phyloP scores from a whole-genome alignment of 2,113 vertebrate species.

The Podocnemis expansa region DNA sequence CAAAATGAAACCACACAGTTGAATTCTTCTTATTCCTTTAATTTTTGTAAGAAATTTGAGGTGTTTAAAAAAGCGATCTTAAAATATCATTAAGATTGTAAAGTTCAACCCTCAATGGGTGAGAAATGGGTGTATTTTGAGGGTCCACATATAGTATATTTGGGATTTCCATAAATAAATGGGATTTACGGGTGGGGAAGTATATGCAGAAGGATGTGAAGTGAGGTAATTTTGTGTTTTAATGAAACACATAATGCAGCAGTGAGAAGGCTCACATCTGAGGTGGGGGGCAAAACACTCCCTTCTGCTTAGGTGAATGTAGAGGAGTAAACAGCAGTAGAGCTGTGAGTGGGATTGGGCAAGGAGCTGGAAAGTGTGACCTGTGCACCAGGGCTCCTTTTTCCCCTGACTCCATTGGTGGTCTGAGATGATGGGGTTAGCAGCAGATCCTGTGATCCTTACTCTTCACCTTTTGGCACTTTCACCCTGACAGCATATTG shows the following conservation, averaged over 20 bases:
- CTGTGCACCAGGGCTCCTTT: not conserved
- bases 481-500: not conserved
- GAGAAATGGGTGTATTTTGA: not conserved
- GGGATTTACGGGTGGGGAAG: not conserved
- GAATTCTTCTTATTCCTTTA: too few relatives aligned
- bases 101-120: too few relatives aligned
- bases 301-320: not conserved
- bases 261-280: not conserved
- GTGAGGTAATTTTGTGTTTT: not conserved
- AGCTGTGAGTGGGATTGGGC: not conserved
- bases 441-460: not conserved
- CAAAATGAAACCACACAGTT: too few relatives aligned
- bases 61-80: too few relatives aligned
- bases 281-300: not conserved
- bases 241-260: not conserved
- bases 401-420: not conserved
- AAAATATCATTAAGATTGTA: too few relatives aligned
- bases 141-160: not conserved
- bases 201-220: not conserved
- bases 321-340: not conserved
- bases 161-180: not conserved
- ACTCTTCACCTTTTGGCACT: not conserved
- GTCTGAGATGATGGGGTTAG: not conserved
- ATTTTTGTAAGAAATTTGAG: too few relatives aligned
- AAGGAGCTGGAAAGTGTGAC: not conserved